Base-by-base conservation (phyloP, 2,113 vertebrate species). In the Phyllostomus hastatus region DNA sequence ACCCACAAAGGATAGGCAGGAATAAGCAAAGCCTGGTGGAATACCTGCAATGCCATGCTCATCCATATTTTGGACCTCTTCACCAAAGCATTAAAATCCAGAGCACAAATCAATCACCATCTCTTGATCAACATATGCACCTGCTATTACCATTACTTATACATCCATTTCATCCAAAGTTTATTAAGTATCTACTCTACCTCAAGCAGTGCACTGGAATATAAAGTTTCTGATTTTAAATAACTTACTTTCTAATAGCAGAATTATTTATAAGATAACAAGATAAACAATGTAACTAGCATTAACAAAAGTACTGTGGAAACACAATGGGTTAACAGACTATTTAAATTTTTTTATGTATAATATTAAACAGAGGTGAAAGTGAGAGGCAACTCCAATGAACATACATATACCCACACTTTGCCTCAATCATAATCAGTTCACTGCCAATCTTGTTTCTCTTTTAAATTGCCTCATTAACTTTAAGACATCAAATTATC, bases 201-300 rank as follows among this genome's bases (percentile, higher is more conserved):
- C 35, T 43, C 52, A 80, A 82, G 69, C 26, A 64, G 41, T 79
- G 52, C 26, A 4, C 78, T n/a, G 31, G n/a, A 95, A 75, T 79
- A 89, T n/a, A 81, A 78, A 84, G 28, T 72, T 91, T 83, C 73
- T 75, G 33, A 86, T 88, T 95, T 83, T 38, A 91, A 95, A 75
- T 66, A 86, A 86, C 12, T 93, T 57, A 85, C 14, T 57, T 75
- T 94, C 59, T 91, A n/a, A 90, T 38, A 10, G 80, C 41, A 95
- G 76, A 64, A 83, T 24, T 69, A 28, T 50, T 88, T 97, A 91
- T 90, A 95, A 88, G 10, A 5, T 80, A 93, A 69, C 12, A 87
- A 24, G 33, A 50, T 54, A 92, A 83, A 33, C 50, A 94, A 88
- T 70, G 80, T 17, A 95, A 92, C 14, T 64, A 72, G 26, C 26